Evolutionary conservation across 2,797 vertebrate genomes (phyloP).

Genomic region (Numenius phaeopus): DNA sequence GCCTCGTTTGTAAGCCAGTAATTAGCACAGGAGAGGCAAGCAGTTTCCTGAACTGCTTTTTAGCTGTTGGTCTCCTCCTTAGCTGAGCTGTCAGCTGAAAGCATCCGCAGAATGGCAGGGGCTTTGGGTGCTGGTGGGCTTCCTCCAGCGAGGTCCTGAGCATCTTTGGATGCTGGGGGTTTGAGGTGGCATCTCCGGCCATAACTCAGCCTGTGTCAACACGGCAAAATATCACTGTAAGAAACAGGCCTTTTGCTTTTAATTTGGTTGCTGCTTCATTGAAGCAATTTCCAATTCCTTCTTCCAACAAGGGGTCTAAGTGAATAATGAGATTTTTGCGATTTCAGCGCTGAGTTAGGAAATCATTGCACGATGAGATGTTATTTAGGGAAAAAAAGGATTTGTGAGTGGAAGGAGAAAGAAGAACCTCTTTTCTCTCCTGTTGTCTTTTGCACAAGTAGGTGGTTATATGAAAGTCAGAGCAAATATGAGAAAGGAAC

Average conservation of each 20-base stretch:
- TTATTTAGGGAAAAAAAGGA: neutral
- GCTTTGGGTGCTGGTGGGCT: neutral
- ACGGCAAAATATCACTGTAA: accelerated
- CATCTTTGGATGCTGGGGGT: accelerated
- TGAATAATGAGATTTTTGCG: neutral
- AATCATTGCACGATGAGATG: neutral
- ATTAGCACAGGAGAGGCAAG: neutral
- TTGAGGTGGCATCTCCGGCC: neutral
- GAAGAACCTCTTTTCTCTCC: neutral
- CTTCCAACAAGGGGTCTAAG: neutral
- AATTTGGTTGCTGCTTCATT: neutral
- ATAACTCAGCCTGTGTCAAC: neutral
- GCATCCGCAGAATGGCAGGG: neutral
- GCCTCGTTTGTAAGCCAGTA: neutral
- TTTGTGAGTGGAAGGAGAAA: neutral
- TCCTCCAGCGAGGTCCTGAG: neutral
- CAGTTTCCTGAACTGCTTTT: neutral
- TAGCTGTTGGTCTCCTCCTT: neutral
- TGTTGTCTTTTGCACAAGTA: neutral
- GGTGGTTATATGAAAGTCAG: neutral
- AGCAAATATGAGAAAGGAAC: neutral
- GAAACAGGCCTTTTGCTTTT: neutral
- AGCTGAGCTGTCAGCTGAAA: neutral
- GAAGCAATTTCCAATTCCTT: neutral
- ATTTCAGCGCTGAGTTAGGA: neutral